phyloP scores from a whole-genome alignment of 2,888 invertebrate species.

The Pardosa pseudoannulata region DNA sequence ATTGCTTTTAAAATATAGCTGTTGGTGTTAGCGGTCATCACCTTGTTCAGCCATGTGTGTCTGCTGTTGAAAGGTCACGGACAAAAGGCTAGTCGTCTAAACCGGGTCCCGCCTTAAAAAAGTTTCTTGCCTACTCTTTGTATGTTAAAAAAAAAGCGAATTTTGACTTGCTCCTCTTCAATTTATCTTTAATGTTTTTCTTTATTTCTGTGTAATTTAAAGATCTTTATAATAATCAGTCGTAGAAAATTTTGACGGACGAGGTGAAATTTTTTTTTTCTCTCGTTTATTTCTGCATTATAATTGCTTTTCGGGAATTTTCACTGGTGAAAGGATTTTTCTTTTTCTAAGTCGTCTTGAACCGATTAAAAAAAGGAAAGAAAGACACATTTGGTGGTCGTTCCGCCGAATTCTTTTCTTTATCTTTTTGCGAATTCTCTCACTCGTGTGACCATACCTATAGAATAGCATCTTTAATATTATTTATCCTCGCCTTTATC shows the following conservation, averaged over 20 bases:
- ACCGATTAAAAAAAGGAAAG: no score
- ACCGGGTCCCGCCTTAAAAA: neutral
- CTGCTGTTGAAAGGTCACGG: conserved; percentile 11
- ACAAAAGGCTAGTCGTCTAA: neutral
- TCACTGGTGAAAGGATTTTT: no score
- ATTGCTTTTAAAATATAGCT: neutral
- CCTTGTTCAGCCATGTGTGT: conserved; percentile 45
- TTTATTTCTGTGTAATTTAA: neutral
- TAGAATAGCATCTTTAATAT: no score
- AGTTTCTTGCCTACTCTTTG: neutral
- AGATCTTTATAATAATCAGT: neutral
- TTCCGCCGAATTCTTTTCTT: no score
- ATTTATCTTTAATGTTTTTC: neutral
- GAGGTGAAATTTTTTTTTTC: neutral
- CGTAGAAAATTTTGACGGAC: neutral
- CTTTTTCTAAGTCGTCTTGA: no score
- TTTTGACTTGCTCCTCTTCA: neutral
- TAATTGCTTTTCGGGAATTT: no score
- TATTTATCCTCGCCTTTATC: no score
- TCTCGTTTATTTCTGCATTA: no score
- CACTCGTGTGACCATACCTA: no score
- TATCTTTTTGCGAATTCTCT: no score
- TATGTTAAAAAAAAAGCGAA: neutral
- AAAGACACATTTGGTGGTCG: no score
- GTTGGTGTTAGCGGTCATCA: conserved; percentile 44